A percentile compares a stretch with the other conserved stretches of the same genome.
Evolutionary conservation across 2,113 vertebrate genomes (phyloP).

Genomic region (Bagarius yarrelli): DNA sequence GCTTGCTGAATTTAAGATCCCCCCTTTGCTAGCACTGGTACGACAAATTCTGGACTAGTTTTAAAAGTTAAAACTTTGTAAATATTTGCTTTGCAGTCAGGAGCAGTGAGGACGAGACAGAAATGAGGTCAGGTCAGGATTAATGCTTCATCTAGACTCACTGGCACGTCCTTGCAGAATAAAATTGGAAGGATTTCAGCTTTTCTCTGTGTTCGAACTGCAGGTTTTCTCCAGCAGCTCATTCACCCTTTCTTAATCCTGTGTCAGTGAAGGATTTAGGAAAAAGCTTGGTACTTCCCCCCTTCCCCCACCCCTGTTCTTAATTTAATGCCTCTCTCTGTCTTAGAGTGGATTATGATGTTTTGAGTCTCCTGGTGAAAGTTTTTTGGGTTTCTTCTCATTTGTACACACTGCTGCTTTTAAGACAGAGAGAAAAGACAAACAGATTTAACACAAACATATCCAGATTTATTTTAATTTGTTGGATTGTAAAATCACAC

Average conservation of each 20-base stretch:
- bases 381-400: slow-evolving; percentile 55
- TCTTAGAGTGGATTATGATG: slow-evolving; percentile 55
- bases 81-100: slow-evolving; percentile 11
- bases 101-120: not conserved
- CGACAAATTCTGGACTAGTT: not conserved
- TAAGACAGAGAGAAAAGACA: slow-evolving; percentile 44
- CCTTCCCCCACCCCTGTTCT: not conserved
- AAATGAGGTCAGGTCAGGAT: slow-evolving; percentile 35
- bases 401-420: slow-evolving; percentile 56
- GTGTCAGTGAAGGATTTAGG: slow-evolving; percentile 29
- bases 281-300: not conserved
- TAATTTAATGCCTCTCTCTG: slow-evolving; percentile 1
- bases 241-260: slow-evolving; percentile 34
- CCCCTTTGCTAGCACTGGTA: not conserved
- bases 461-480: not conserved
- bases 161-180: not conserved
- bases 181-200: slow-evolving; percentile 1
- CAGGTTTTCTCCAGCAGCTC: not conserved
- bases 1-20: not conserved
- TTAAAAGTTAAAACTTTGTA: not conserved
- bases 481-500: too few relatives aligned
- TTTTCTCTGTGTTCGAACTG: not conserved
- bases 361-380: slow-evolving; percentile 8
- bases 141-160: not conserved
- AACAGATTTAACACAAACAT: slow-evolving; percentile 13